Evolutionary conservation across 2,797 vertebrate genomes (phyloP).

Genomic region (Tokudaia muenninki): DNA sequence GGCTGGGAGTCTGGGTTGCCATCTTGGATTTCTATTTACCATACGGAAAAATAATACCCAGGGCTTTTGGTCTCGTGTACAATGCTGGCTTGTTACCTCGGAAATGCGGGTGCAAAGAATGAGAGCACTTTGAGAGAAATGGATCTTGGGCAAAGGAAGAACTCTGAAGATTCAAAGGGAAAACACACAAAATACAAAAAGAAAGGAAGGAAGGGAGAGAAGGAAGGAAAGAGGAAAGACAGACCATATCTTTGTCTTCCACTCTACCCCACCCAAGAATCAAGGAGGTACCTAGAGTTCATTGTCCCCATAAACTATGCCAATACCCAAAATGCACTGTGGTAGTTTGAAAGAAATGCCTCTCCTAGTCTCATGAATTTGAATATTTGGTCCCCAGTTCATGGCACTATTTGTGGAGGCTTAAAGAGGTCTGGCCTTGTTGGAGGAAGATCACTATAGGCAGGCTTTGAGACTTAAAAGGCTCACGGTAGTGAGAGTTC

Average conservation of each 20-base stretch:
- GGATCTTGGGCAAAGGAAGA: neutral
- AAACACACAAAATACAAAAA: neutral
- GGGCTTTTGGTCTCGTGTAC: neutral
- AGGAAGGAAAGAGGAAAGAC: neutral
- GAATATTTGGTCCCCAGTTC: neutral
- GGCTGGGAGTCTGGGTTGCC: neutral
- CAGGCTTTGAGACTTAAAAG: neutral
- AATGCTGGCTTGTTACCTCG: neutral
- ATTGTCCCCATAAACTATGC: neutral
- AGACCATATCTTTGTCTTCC: neutral
- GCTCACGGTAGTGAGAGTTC: neutral
- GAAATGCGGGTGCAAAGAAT: constrained; percentile 3
- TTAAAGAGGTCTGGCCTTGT: neutral
- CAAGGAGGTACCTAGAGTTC: neutral
- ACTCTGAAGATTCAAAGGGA: constrained; percentile 10
- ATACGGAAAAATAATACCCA: neutral
- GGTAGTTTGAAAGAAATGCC: neutral
- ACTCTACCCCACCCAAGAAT: neutral
- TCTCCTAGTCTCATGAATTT: neutral
- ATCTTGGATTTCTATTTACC: neutral
- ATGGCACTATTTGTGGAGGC: neutral
- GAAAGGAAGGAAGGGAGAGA: neutral
- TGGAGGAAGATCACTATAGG: neutral
- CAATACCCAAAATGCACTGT: neutral
- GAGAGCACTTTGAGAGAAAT: neutral